These are phyloP conservation scores for Capricornis sumatraensis DNA, from an alignment of 2,113 vertebrate species.

Conservation along the genomic window DNA sequence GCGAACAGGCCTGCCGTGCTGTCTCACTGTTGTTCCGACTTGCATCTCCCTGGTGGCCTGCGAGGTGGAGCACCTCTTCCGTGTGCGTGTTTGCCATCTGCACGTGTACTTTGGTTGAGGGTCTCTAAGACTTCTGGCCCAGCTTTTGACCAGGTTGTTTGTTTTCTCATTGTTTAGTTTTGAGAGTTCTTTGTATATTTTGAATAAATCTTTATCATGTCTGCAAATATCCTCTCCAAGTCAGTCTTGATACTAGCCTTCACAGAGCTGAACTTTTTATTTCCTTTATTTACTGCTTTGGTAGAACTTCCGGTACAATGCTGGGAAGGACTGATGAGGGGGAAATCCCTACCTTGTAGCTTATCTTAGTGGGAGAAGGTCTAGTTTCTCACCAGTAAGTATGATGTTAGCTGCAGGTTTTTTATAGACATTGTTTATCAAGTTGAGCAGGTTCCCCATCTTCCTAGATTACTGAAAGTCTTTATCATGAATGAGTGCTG, in stretches of 20 bases:
- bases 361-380: not conserved
- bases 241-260: not conserved
- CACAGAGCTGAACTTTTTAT: not conserved
- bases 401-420: not conserved
- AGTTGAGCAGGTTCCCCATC: not conserved
- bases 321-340: rapidly evolving
- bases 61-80: rapidly evolving
- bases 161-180: not conserved
- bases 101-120: not conserved
- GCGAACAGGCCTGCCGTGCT: not conserved
- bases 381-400: not conserved
- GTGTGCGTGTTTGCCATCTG: rapidly evolving
- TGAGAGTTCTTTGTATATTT: not conserved
- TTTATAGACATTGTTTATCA: not conserved
- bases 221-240: not conserved
- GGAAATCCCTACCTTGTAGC: not conserved
- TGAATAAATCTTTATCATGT: not conserved
- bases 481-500: not conserved
- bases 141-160: not conserved
- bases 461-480: not conserved
- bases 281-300: not conserved
- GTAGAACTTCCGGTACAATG: not conserved
- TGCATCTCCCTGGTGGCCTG: rapidly evolving
- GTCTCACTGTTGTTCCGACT: rapidly evolving
- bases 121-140: not conserved